phyloP scores from a whole-genome alignment of 2,797 vertebrate species.

The Basileuterus tristriatus region DNA sequence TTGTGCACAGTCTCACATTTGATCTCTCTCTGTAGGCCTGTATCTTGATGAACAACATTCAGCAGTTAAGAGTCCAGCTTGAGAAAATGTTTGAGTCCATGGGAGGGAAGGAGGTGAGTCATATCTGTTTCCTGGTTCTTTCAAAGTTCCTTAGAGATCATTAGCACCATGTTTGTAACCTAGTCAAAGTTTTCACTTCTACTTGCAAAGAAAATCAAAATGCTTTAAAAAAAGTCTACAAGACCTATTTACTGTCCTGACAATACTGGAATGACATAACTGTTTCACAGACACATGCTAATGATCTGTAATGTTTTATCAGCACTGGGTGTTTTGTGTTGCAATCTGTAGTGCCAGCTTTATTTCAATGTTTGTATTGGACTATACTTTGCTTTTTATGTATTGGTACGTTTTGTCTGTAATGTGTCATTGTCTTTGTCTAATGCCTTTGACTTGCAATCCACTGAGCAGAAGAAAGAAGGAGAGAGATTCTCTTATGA shows the following conservation, averaged over 20 bases:
- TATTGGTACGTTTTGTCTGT: constrained; percentile 67
- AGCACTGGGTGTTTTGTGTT: constrained; percentile 15
- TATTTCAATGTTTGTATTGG: constrained; percentile 27
- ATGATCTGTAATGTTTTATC: constrained; percentile 55
- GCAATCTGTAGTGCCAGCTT: constrained; percentile 20
- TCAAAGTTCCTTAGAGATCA: constrained; percentile 58
- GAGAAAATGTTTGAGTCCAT: constrained; percentile 99
- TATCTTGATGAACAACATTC: constrained; percentile 97
- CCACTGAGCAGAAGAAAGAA: constrained; percentile 91
- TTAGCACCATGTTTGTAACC: constrained; percentile 34
- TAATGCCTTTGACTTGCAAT: constrained; percentile 80
- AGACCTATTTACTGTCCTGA: neutral
- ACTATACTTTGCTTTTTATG: constrained; percentile 27
- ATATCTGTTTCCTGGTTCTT: neutral
- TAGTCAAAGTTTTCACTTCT: neutral
- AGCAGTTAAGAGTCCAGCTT: constrained; percentile 93
- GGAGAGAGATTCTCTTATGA: constrained; percentile 98
- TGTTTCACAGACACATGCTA: constrained; percentile 44
- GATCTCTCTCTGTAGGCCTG: constrained; percentile 82
- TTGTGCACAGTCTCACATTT: neutral
- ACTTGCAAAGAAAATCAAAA: neutral
- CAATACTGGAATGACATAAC: neutral
- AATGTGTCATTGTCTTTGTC: constrained; percentile 89
- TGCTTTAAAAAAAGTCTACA: neutral
- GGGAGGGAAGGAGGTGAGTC: constrained; percentile 95